Conservation (phyloP, 2,888 invertebrate species). For the Nycteola revayana region DNA sequence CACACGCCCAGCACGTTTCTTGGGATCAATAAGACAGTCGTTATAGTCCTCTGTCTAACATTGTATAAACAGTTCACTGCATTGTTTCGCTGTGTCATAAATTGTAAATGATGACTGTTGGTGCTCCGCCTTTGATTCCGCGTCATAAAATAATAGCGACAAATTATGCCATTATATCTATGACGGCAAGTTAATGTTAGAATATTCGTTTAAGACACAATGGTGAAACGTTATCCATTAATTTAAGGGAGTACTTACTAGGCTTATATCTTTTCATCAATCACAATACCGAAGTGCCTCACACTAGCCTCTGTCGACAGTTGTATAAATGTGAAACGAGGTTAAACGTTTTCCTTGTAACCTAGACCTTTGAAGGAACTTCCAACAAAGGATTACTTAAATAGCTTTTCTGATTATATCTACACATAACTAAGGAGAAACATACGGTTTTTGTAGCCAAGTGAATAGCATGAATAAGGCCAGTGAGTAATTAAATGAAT, state of each 20-base stretch:
- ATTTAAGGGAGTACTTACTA: constrained; percentile 17
- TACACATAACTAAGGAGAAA: constrained; percentile 33
- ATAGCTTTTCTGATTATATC: constrained; percentile 33
- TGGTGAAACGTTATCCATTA: constrained; percentile 28
- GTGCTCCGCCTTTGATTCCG: constrained; percentile 47
- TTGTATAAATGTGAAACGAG: constrained; percentile 3
- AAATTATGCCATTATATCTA: constrained; percentile 51
- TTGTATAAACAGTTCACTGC: constrained; percentile 31
- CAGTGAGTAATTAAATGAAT: too few relatives aligned
- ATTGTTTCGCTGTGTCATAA: constrained; percentile 53
- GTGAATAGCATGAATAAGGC: not conserved
- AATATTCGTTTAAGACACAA: constrained; percentile 31
- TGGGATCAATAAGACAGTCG: constrained; percentile 40
- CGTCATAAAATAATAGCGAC: constrained; percentile 56
- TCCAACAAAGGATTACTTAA: constrained; percentile 29
- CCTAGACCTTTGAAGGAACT: constrained; percentile 22
- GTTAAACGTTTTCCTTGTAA: constrained; percentile 19
- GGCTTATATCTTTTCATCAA: constrained; percentile 22
- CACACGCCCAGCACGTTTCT: constrained; percentile 27
- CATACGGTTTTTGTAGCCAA: constrained; percentile 43
- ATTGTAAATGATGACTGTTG: constrained; percentile 50
- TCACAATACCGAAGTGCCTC: constrained; percentile 7
- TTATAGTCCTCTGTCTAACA: constrained; percentile 36
- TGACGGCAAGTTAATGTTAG: constrained; percentile 33
- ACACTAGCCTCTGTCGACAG: constrained; percentile 16